phyloP scores from a whole-genome alignment of 2,797 vertebrate species.

The Chelon auratus region DNA sequence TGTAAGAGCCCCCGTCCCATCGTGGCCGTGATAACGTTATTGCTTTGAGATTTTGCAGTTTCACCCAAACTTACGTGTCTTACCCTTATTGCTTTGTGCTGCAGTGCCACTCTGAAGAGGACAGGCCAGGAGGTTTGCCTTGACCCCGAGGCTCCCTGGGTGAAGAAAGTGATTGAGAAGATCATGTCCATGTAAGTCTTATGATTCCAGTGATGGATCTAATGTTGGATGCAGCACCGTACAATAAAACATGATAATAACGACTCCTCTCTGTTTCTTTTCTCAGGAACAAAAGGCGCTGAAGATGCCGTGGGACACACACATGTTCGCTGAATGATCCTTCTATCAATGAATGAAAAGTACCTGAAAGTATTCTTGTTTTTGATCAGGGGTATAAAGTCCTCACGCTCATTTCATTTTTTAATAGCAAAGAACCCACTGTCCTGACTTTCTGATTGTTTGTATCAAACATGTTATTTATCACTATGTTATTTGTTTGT shows the following conservation, averaged over 20 bases:
- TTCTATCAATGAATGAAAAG: constrained; percentile 11
- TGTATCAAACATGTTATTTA: constrained; percentile 70
- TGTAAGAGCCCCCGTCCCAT: constrained; percentile 62
- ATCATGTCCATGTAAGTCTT: constrained; percentile 67
- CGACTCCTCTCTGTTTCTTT: constrained; percentile 20
- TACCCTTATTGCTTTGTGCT: constrained; percentile 36
- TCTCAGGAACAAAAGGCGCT: constrained; percentile 51
- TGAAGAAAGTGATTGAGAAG: constrained; percentile 58
- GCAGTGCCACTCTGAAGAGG: constrained; percentile 77
- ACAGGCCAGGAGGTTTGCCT: constrained; percentile 70
- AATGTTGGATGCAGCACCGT: not conserved
- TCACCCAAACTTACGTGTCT: constrained; percentile 12
- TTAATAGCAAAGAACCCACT: not conserved
- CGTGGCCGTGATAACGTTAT: not conserved
- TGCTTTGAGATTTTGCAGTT: not conserved
- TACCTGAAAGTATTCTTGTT: constrained; percentile 18
- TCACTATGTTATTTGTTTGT: constrained; percentile 17
- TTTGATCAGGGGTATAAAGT: not conserved
- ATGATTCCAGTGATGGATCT: not conserved
- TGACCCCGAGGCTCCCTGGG: constrained; percentile 73
- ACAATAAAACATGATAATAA: constrained; percentile 24
- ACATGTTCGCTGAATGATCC: not conserved
- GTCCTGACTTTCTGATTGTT: constrained; percentile 42
- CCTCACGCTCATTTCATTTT: not conserved
- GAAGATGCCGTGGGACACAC: constrained; percentile 15